Base-by-base conservation (phyloP, 1,140 invertebrate species). In the Drosophila murphyi region DNA sequence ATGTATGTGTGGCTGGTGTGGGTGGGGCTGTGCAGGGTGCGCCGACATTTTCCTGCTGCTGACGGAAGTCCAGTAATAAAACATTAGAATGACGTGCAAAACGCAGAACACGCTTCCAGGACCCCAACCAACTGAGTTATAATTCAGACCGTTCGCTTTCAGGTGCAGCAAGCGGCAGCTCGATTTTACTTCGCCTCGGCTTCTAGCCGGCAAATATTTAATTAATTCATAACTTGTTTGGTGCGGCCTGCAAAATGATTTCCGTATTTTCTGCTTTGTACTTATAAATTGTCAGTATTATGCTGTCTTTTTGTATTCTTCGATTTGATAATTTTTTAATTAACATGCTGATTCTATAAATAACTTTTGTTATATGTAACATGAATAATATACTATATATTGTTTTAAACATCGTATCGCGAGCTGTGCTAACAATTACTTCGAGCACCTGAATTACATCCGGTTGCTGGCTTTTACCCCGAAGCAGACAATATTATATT, bases 31-130 rank as follows among this genome's bases (percentile, higher is more conserved):
- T 45, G 50, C 50, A 3, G 8, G 55, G 31, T 31, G 10, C 10
- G 50, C 41, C 47, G 50, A 62, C 55, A 69, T 82, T 67, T 63
- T 62, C 45, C 74, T 88, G 72, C 52, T 59, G 76, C 63, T 69
- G 43, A 59, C 93, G 93, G 83, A 94, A 93, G 93, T 93, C 78
- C 68, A 63, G 85, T 91, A 82, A 91, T 89, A 88, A 82, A 91
- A 89, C 82, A 90, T 81, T 69, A 85, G 89, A 85, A 81, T 78
- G 78, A 77, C 69, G 80, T 69, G 59, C 79, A 79, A 82, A 76
- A 72, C 76, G 63, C 76, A 68, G 76, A 65, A 86, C 62, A 75
- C 74, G 67, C 72, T 78, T 82, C 74, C 75, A 76, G 62, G 72
- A 68, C 83, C 39, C 37, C 43, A 72, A 85, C 55, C 68, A 70